A percentile compares a stretch with the other conserved stretches of the same genome.
Evolutionary conservation across 1,140 invertebrate species (phyloP).

Genomic region (Philotrypesis tridentata): DNA sequence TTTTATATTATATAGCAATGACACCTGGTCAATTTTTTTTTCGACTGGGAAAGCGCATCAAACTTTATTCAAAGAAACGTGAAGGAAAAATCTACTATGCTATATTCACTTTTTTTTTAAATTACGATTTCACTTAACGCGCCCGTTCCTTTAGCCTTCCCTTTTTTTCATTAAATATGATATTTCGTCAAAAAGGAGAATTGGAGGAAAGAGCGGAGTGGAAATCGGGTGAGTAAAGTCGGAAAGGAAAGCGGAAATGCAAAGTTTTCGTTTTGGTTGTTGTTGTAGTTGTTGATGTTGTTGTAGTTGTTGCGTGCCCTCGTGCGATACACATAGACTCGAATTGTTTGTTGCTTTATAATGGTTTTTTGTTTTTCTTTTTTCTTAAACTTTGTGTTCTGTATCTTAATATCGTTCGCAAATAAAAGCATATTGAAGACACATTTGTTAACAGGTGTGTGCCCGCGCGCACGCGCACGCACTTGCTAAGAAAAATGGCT

Average conservation of each 20-base stretch:
- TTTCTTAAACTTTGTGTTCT: slow-evolving; percentile 39
- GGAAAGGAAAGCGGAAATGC: slow-evolving; percentile 58
- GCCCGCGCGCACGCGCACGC: slow-evolving; percentile 43
- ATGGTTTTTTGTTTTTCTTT: slow-evolving; percentile 31
- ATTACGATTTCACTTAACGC: slow-evolving; percentile 54
- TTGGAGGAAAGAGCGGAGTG: slow-evolving; percentile 44
- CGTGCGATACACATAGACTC: slow-evolving; percentile 51
- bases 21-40: slow-evolving; percentile 26
- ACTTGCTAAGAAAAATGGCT: slow-evolving; percentile 53
- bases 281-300: slow-evolving; percentile 44
- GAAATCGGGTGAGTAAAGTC: slow-evolving; percentile 53
- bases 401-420: slow-evolving; percentile 36
- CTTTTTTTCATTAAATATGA: slow-evolving; percentile 40
- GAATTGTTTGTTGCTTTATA: slow-evolving; percentile 26
- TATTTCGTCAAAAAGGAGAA: slow-evolving; percentile 43
- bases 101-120: slow-evolving; percentile 56
- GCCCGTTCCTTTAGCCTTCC: slow-evolving; percentile 41
- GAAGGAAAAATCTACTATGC: slow-evolving; percentile 65
- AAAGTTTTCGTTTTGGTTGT: slow-evolving; percentile 48
- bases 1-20: slow-evolving; percentile 15
- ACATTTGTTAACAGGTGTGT: slow-evolving; percentile 47
- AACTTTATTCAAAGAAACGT: slow-evolving; percentile 70
- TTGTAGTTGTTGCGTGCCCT: slow-evolving; percentile 52
- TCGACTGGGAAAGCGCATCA: slow-evolving; percentile 55
- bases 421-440: slow-evolving; percentile 45